Base-by-base conservation (phyloP, 2,797 vertebrate genomes). In the Sylvia borin region DNA sequence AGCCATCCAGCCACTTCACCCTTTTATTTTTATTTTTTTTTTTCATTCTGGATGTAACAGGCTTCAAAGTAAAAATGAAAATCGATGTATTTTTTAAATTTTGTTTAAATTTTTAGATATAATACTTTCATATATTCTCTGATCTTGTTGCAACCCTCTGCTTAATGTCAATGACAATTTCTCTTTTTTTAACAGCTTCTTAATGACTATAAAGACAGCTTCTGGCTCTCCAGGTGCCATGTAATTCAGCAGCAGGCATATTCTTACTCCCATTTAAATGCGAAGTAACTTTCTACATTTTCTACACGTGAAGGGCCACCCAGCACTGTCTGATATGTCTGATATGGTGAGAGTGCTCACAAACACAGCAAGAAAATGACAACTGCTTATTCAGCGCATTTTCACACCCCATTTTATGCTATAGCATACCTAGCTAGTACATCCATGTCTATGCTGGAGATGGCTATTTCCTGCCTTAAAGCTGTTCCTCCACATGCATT, bases 211-310 rank as follows among this genome's bases (percentile, higher is more conserved):
- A 64, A 67, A 55, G 80, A 51, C 40, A 79, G 29, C 13, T 26
- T 89, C 32, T 72, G 36, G 5, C 31, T 82, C 36, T 50, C 38
- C 62, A 48, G 17, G 9, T 80, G 58, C 42, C 1, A 0, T 54
- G 11, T 48, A 88, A 71, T 70, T 72, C 82, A 79, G 40, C 16
- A 73, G 12, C 53, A 43, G 31, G 11, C 9, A 55, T 79, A 73
- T 60, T 70, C 43, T 64, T 89, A 89, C 85, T 62, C 32, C 21
- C 48, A 66, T 58, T 75, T 90, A 62, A 70, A 85, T 22, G 19
- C 73, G 50, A 83, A 72, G 51, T 29, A 29, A 60, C 81, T 95
- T 79, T 54, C 27, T 60, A 58, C n/a, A 3, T 91, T 88, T 85
- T 64, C 53, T n/a, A n/a, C 27, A n/a, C 51, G 50, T 68, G 24